Percentiles rank a stretch among this genome's conserved stretches.
These are phyloP conservation scores for Macrophya annulata DNA, from an alignment of 2,888 invertebrate genomes.

Conservation along the genomic window DNA sequence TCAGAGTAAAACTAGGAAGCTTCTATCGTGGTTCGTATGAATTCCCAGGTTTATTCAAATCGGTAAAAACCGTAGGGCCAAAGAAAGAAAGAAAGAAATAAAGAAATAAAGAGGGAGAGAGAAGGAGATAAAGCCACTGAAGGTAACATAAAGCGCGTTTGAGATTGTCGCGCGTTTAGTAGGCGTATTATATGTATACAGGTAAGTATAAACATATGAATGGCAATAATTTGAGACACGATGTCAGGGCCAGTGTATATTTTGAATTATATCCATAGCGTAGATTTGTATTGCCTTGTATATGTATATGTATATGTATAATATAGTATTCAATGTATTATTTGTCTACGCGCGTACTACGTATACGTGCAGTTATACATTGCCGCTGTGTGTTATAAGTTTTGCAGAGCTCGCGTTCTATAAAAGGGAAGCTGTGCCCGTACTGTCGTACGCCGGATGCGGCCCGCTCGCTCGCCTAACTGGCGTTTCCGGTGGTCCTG, in stretches of 20 bases:
- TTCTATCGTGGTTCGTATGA: neutral
- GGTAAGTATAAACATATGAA: conserved; percentile 10
- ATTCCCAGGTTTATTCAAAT: conserved; percentile 10
- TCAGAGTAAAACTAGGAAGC: neutral
- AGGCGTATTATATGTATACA: conserved; percentile 3
- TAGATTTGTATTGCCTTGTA: neutral
- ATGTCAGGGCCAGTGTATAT: conserved; percentile 5
- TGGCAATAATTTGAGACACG: conserved; percentile 3
- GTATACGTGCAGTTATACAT: neutral
- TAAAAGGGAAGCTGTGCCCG: conserved; percentile 54
- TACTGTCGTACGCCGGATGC: conserved; percentile 53
- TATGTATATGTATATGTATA: neutral
- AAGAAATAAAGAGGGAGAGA: neutral
- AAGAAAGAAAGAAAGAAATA: neutral
- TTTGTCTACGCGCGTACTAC: neutral
- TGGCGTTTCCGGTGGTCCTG: conserved; percentile 74
- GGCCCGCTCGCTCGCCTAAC: conserved; percentile 70
- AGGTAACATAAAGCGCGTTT: neutral
- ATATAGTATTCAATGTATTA: neutral
- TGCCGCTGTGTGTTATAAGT: conserved; percentile 27
- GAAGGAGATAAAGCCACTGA: neutral
- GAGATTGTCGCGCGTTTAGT: neutral
- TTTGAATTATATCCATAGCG: neutral
- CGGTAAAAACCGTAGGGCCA: neutral
- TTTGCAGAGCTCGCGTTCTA: conserved; percentile 49